Percentiles rank a stretch among this genome's conserved stretches.
Evolutionary conservation across 2,113 vertebrate species (phyloP).

Genomic region (Psophia crepitans): DNA sequence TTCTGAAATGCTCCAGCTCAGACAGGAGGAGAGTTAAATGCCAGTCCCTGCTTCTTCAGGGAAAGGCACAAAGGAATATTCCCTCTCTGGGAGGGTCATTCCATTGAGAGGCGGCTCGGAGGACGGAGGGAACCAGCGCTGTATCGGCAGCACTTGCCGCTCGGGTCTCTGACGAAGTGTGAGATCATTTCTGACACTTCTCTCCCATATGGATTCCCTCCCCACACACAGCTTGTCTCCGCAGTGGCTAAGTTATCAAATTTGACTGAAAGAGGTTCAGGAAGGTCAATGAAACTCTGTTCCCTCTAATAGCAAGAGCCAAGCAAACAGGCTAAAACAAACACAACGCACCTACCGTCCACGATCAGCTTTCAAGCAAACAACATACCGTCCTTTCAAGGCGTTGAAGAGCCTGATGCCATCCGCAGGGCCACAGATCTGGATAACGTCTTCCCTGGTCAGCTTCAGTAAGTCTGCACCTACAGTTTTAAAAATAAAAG

Average conservation of each 20-base stretch:
- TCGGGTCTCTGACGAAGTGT: neutral
- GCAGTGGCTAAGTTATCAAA: neutral
- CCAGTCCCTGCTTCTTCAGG: neutral
- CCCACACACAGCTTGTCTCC: neutral
- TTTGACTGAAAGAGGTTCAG: neutral
- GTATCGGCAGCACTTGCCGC: rapidly evolving
- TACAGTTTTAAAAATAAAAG: conserved; percentile 21
- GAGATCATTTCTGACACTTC: neutral
- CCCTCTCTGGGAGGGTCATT: neutral
- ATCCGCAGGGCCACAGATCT: conserved; percentile 97
- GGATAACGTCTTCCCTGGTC: conserved; percentile 95
- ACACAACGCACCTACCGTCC: neutral
- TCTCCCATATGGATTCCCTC: neutral
- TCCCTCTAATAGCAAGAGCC: neutral
- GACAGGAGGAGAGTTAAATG: neutral
- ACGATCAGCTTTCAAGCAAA: neutral
- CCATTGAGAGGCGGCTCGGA: neutral
- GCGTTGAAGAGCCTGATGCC: conserved; percentile 96
- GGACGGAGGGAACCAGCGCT: neutral
- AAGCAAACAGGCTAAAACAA: neutral
- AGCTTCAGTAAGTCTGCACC: conserved; percentile 93
- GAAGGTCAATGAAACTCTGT: neutral
- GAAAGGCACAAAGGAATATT: neutral
- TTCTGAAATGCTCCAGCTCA: neutral
- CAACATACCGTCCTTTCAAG: conserved; percentile 88